These are phyloP conservation scores for Tridacna crocea DNA, from an alignment of 2,888 invertebrate genomes.

Conservation along the genomic window DNA sequence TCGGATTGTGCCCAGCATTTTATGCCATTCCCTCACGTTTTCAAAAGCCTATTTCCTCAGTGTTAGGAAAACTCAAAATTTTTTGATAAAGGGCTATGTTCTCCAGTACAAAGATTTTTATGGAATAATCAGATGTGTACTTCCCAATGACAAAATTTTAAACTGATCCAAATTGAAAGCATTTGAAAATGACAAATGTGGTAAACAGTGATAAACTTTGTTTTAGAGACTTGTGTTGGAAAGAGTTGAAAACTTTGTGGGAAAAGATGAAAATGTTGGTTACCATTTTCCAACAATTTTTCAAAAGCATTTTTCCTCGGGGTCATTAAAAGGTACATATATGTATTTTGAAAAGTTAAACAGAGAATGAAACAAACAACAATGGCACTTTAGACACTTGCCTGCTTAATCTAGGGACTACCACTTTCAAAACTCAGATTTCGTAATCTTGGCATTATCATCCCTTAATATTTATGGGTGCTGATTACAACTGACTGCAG, in stretches of 20 bases:
- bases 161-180: background rate
- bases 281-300: background rate
- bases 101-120: background rate
- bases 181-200: background rate
- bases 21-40: background rate
- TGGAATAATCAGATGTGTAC: background rate
- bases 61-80: background rate
- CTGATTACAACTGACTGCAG: too few relatives aligned
- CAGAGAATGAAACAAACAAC: slow-evolving; percentile 66
- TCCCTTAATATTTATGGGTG: too few relatives aligned
- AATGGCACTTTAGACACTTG: slow-evolving; percentile 22
- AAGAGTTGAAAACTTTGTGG: background rate
- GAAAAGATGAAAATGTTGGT: background rate
- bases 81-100: background rate
- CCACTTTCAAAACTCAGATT: too few relatives aligned
- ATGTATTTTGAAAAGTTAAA: slow-evolving; percentile 61
- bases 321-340: background rate
- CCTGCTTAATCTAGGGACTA: too few relatives aligned
- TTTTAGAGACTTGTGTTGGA: background rate
- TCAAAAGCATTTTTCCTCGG: background rate
- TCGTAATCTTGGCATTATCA: too few relatives aligned
- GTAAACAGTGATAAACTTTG: background rate
- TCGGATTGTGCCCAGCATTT: background rate
- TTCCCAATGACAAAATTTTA: background rate
- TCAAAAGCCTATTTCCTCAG: background rate